Conservation (phyloP, 2,113 vertebrate genomes). For the Zapus hudsonius region DNA sequence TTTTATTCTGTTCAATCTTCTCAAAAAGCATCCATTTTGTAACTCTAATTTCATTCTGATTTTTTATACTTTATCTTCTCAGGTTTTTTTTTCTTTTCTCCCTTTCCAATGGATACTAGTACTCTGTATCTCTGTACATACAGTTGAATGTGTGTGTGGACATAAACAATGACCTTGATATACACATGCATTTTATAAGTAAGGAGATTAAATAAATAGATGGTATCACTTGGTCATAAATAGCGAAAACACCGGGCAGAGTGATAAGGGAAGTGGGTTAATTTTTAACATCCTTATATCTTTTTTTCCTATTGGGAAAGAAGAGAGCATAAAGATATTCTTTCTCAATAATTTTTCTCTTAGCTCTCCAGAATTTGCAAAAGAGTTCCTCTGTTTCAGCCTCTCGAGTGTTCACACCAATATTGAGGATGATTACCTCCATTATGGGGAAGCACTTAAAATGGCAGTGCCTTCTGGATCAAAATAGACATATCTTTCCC, state of each 20-base stretch:
- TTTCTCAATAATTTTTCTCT: neutral
- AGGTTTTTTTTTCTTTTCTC: neutral
- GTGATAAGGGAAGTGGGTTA: neutral
- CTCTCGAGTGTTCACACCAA: neutral
- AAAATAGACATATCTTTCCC: neutral
- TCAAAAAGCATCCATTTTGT: conserved; percentile 73
- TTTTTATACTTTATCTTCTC: conserved; percentile 32
- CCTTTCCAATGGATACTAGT: neutral
- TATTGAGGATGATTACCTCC: neutral
- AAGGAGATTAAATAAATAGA: neutral
- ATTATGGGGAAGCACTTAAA: neutral
- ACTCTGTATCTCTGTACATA: neutral
- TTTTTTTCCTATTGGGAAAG: neutral
- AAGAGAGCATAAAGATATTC: neutral
- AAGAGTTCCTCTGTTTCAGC: neutral
- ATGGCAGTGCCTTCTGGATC: neutral
- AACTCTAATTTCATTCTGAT: conserved; percentile 52
- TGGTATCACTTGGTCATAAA: neutral
- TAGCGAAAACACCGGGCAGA: neutral
- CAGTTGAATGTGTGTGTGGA: neutral
- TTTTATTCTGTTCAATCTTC: conserved; percentile 79
- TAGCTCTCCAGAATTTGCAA: neutral
- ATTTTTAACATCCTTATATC: neutral
- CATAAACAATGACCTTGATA: neutral
- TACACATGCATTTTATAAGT: neutral